phyloP scores from a whole-genome alignment of 2,113 vertebrate species.

The Bujurquina vittata region DNA sequence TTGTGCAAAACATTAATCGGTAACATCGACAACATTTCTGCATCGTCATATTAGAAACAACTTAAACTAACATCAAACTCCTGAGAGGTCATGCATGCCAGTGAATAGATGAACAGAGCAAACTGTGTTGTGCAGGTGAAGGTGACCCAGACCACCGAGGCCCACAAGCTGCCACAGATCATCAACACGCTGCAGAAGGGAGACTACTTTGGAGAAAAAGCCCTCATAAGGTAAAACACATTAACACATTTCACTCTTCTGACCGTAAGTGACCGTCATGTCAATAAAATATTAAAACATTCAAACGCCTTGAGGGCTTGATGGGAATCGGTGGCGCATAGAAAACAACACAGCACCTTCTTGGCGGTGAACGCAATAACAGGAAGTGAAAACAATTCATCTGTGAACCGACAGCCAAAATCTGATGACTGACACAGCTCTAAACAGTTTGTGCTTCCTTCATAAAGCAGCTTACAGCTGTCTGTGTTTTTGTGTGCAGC shows the following conservation, averaged over 20 bases:
- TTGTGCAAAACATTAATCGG: background rate
- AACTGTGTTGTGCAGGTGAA: conserved; percentile 71
- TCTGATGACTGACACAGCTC: background rate
- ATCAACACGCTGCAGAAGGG: conserved; percentile 82
- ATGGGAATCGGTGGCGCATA: fast-evolving
- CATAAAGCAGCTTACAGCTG: background rate
- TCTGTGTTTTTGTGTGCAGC: conserved; percentile 32
- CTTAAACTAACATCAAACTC: background rate
- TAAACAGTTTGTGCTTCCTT: background rate
- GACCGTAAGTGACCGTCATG: background rate
- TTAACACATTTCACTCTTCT: no score
- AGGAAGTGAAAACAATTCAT: background rate
- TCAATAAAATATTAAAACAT: background rate
- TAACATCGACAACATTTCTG: background rate
- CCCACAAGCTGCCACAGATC: conserved; percentile 69
- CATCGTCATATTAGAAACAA: background rate
- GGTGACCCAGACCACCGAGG: conserved; percentile 79
- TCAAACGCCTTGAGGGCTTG: background rate
- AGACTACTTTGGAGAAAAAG: conserved; percentile 84
- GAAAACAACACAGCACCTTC: background rate
- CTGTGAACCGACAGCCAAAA: background rate
- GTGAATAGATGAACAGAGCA: background rate
- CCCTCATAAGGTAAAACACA: conserved; percentile 77
- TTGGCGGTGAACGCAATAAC: fast-evolving
- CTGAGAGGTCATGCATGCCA: background rate